phyloP scores from a whole-genome alignment of 2,797 vertebrate genomes.

The Macroramphosus scolopax region DNA sequence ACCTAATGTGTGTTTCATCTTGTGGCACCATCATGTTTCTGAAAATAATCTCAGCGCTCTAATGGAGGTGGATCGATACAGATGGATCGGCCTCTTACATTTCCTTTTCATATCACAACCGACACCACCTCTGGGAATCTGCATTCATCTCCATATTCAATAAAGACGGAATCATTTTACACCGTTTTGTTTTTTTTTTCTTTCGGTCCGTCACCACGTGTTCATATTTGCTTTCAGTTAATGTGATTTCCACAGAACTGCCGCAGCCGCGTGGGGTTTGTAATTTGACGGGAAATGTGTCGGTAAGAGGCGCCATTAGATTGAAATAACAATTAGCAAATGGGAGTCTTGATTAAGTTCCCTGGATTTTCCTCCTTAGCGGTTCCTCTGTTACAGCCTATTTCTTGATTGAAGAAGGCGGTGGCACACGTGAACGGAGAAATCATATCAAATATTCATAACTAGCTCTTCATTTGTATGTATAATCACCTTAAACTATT shows the following conservation, averaged over 20 bases:
- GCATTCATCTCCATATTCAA: constrained; percentile 52
- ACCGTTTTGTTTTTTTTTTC: too few species aligned
- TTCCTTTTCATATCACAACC: constrained; percentile 71
- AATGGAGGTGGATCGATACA: constrained; percentile 71
- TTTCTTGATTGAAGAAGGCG: too few species aligned
- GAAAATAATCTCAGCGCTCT: constrained; percentile 66
- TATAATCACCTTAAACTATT: too few species aligned
- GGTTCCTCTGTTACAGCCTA: constrained; percentile 5
- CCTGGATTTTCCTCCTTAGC: constrained; percentile 6
- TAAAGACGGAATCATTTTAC: constrained; percentile 47
- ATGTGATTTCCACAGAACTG: constrained; percentile 45
- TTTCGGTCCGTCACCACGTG: constrained; percentile 17
- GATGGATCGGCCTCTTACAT: constrained; percentile 54
- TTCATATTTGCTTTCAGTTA: constrained; percentile 62
- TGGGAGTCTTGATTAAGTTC: constrained; percentile 45
- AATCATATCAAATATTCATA: neutral
- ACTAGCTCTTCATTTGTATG: too few species aligned
- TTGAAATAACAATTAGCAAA: constrained; percentile 42
- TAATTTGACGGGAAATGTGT: constrained; percentile 37
- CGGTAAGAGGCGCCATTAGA: constrained; percentile 50
- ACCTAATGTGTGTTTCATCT: constrained; percentile 56
- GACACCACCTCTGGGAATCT: constrained; percentile 64
- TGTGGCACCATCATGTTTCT: constrained; percentile 48
- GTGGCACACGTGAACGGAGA: too few species aligned
- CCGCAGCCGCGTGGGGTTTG: constrained; percentile 27